Evolutionary conservation across 1,140 invertebrate species (phyloP).

Genomic region (Anadara kagoshimensis): DNA sequence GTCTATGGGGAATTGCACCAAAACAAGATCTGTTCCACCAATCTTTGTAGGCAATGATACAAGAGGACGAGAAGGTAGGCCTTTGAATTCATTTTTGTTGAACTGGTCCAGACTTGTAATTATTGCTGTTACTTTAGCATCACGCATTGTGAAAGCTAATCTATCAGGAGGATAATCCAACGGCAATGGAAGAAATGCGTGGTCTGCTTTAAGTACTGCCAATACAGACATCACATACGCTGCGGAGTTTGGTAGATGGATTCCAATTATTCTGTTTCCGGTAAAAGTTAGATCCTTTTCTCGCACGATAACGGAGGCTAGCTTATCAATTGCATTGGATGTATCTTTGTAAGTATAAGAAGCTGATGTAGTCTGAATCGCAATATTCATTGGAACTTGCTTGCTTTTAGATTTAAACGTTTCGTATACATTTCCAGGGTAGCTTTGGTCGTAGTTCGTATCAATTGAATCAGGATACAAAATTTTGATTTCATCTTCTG

Average conservation of each 20-base stretch:
- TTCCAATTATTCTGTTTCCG: slow-evolving; percentile 34
- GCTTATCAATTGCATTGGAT: slow-evolving; percentile 7
- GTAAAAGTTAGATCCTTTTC: background rate
- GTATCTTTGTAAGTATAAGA: slow-evolving; percentile 18
- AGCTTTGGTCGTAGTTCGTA: background rate
- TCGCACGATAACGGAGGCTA: slow-evolving; percentile 13
- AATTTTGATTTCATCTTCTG: slow-evolving; percentile 34
- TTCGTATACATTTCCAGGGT: background rate
- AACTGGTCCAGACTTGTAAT: slow-evolving; percentile 36
- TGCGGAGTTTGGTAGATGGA: slow-evolving; percentile 52
- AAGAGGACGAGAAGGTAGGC: background rate
- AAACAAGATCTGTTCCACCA: background rate
- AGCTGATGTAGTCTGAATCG: slow-evolving; percentile 42
- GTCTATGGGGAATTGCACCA: slow-evolving; percentile 4
- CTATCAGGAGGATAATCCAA: slow-evolving; percentile 49
- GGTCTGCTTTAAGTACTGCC: slow-evolving; percentile 27
- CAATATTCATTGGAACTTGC: slow-evolving; percentile 34
- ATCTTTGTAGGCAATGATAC: background rate
- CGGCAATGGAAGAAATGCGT: slow-evolving; percentile 51
- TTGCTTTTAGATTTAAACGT: slow-evolving; percentile 34
- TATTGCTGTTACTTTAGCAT: slow-evolving; percentile 36
- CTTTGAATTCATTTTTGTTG: background rate
- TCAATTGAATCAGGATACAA: slow-evolving; percentile 29
- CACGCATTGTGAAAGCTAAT: slow-evolving; percentile 46
- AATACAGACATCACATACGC: slow-evolving; percentile 48